A percentile compares a stretch with the other conserved stretches of the same genome.
Evolutionary conservation across 1,140 invertebrate genomes (phyloP).

Genomic region (Oryctes rhinoceros): DNA sequence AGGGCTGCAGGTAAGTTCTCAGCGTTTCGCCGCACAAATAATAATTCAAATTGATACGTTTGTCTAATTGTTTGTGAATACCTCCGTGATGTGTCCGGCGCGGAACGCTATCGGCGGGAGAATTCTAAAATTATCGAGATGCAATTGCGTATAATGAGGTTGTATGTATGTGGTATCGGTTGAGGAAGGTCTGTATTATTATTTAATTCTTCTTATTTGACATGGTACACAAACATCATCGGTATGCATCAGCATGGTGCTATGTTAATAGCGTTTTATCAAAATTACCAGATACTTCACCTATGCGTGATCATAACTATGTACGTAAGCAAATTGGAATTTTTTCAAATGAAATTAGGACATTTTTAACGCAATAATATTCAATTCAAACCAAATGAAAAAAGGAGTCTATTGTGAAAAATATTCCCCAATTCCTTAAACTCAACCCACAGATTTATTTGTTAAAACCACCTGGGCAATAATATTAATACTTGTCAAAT

Average conservation of each 20-base stretch:
- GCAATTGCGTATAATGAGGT: conserved; percentile 32
- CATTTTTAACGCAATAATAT: too few species aligned
- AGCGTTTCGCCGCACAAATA: conserved; percentile 18
- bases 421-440: too few species aligned
- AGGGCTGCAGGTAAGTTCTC: conserved; percentile 18
- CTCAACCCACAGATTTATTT: too few species aligned
- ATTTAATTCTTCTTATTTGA: conserved; percentile 15
- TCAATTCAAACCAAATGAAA: too few species aligned
- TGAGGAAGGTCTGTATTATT: conserved; percentile 20
- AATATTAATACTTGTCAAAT: too few species aligned
- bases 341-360: not conserved
- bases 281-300: not conserved
- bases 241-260: not conserved
- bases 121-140: conserved; percentile 31
- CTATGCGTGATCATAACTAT: too few species aligned
- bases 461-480: too few species aligned
- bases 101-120: conserved; percentile 26
- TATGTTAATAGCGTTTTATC: conserved; percentile 3
- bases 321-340: not conserved
- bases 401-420: too few species aligned
- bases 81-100: conserved; percentile 20
- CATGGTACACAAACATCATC: not conserved
- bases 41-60: conserved; percentile 36
- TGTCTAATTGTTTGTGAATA: conserved; percentile 36
- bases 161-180: not conserved